Conservation (phyloP, 2,113 vertebrate genomes). For the Podocnemis expansa region DNA sequence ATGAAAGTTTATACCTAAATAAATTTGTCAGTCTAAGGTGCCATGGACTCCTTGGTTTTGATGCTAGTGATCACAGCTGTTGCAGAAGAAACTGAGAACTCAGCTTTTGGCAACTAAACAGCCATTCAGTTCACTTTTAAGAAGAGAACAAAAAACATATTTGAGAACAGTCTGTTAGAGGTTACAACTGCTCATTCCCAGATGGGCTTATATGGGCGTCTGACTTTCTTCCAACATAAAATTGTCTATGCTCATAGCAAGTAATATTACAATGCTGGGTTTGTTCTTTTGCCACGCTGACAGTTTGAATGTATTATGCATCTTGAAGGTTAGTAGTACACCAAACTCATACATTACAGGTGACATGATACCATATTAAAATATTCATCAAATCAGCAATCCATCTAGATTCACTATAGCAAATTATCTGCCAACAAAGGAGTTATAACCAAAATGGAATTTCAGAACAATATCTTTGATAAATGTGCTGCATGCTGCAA, state of each 20-base stretch:
- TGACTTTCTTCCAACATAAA: neutral
- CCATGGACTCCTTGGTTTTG: neutral
- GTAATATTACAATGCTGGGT: neutral
- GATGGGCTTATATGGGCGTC: neutral
- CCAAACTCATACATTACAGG: neutral
- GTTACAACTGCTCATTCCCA: neutral
- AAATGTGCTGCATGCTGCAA: slow-evolving; percentile 4
- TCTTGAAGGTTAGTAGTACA: slow-evolving; percentile 18
- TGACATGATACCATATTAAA: slow-evolving; percentile 8
- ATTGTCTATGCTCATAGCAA: neutral
- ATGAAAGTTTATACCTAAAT: too few species aligned
- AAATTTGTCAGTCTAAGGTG: too few species aligned
- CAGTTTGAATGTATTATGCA: slow-evolving; percentile 13
- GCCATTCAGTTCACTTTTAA: neutral
- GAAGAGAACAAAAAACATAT: neutral
- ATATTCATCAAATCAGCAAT: slow-evolving; percentile 54
- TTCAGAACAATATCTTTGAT: slow-evolving; percentile 28
- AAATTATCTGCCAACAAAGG: slow-evolving; percentile 27
- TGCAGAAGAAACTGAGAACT: neutral
- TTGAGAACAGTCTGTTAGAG: neutral
- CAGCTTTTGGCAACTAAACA: neutral
- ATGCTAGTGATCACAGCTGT: neutral
- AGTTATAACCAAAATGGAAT: slow-evolving; percentile 51
- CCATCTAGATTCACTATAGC: slow-evolving; percentile 19
- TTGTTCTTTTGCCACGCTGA: slow-evolving; percentile 7